A percentile compares a stretch with the other conserved stretches of the same genome.
Evolutionary conservation across 2,113 vertebrate species (phyloP).

Genomic region (Bos indicus): DNA sequence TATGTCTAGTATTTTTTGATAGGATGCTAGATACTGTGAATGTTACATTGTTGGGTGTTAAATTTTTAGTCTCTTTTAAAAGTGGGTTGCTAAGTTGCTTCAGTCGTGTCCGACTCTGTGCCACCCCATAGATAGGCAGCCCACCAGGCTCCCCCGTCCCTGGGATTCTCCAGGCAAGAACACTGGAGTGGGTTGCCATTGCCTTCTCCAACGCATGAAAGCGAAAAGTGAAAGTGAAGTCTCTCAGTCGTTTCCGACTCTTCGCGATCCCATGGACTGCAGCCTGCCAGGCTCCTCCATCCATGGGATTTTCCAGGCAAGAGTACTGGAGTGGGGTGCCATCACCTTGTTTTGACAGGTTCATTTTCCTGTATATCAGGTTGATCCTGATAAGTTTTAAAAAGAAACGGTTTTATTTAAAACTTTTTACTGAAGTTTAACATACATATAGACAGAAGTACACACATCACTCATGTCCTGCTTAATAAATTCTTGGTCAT

Average conservation of each 20-base stretch:
- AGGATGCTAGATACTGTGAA: neutral
- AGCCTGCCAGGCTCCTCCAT: too few species aligned
- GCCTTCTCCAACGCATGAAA: too few species aligned
- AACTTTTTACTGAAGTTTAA: constrained; percentile 25
- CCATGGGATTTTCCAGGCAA: too few species aligned
- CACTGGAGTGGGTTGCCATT: too few species aligned
- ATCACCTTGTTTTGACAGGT: neutral
- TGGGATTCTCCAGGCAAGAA: too few species aligned
- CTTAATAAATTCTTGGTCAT: neutral
- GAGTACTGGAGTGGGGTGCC: too few species aligned
- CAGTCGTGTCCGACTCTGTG: too few species aligned
- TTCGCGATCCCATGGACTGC: too few species aligned
- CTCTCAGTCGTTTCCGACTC: too few species aligned
- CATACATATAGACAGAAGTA: neutral
- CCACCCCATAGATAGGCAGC: too few species aligned
- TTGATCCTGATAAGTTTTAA: neutral
- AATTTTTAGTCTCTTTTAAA: constrained; percentile 48
- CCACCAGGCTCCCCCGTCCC: too few species aligned
- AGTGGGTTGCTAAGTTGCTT: neutral
- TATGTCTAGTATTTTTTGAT: neutral
- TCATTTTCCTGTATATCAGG: neutral
- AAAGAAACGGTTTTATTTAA: constrained; percentile 6
- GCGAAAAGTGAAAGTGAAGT: too few species aligned
- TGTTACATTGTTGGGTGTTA: neutral
- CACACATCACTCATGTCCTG: neutral